Evolutionary conservation across 2,888 invertebrate species (phyloP), one percentile per base, ranked within the genome.

Genomic region (Aproaerema taeniolella): DNA sequence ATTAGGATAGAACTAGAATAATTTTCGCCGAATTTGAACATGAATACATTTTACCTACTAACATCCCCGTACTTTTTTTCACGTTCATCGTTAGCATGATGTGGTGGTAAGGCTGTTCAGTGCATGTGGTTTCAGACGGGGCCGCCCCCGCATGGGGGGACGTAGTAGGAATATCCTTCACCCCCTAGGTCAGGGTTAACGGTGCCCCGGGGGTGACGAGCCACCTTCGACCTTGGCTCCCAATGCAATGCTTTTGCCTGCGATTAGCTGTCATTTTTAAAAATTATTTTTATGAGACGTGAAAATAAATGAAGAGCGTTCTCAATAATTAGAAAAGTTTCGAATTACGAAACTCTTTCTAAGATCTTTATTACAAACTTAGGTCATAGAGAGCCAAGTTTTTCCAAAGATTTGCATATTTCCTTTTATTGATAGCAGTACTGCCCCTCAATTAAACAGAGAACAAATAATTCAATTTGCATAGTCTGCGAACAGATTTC

Each of bases 121-220:
- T 79, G 79, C 80, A 79, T 76, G 78, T 72, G 78, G 76, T 67
- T 49, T 58, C 55, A 55, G 60, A 49, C 52, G 59, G 52, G 52
- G 69, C 64, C 59, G 62, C 55, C 58, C 62, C 66, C 68, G 65
- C 57, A 67, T 65, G 58, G 69, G 66, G 67, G 67, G 68, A 63
- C 71, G 78, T 76, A 77, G 80, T 80, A 82, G 82, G 73, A 81
- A 78, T 76, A 83, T 82, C 82, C 81, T 83, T 81, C 83, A 79
- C 80, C 85, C 71, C 77, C 80, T 81, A 79, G 86, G 86, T 85
- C 86, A 85, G 85, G 85, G 86, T 83, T 82, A 86, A 81, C 74
- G 57, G 77, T 73, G 62, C 82, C 82, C 81, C 79, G 74, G 66
- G 76, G 73, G 68, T 68, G 73, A 73, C 78, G 69, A 76, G 70